phyloP scores from a whole-genome alignment of 2,113 vertebrate species.

The Embiotoca jacksoni region DNA sequence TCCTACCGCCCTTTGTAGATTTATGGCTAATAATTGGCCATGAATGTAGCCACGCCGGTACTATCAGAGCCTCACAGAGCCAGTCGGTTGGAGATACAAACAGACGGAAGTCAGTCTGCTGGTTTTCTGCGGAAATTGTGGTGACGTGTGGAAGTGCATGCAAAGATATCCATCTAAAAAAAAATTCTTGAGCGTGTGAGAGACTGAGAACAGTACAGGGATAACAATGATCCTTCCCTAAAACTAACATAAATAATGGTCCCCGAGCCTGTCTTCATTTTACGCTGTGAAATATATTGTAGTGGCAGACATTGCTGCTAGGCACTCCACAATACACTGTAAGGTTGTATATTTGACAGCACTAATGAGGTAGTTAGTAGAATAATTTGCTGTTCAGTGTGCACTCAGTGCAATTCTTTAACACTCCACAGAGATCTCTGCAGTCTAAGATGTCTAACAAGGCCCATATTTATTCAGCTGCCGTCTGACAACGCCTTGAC shows the following conservation, averaged over 20 bases:
- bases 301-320: constrained; percentile 14
- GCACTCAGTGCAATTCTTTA: background rate
- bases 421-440: constrained; percentile 19
- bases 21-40: constrained; percentile 73
- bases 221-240: background rate
- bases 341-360: background rate
- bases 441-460: constrained; percentile 23
- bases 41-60: constrained; percentile 51
- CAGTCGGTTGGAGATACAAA: constrained; percentile 46
- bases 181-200: constrained; percentile 14
- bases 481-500: constrained; percentile 28
- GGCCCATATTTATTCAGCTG: background rate
- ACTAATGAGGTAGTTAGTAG: constrained; percentile 33
- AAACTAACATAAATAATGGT: constrained; percentile 25
- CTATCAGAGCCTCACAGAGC: constrained; percentile 49
- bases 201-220: constrained; percentile 5
- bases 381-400: constrained; percentile 19
- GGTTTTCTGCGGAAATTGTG: constrained; percentile 38
- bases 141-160: background rate
- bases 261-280: constrained; percentile 9
- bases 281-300: background rate
- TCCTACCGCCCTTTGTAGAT: constrained; percentile 62
- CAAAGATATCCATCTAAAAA: constrained; percentile 30
- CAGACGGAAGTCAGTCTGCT: constrained; percentile 36
- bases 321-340: background rate